Evolutionary conservation across 2,113 vertebrate species (phyloP).

Genomic region (Labeo rohita): DNA sequence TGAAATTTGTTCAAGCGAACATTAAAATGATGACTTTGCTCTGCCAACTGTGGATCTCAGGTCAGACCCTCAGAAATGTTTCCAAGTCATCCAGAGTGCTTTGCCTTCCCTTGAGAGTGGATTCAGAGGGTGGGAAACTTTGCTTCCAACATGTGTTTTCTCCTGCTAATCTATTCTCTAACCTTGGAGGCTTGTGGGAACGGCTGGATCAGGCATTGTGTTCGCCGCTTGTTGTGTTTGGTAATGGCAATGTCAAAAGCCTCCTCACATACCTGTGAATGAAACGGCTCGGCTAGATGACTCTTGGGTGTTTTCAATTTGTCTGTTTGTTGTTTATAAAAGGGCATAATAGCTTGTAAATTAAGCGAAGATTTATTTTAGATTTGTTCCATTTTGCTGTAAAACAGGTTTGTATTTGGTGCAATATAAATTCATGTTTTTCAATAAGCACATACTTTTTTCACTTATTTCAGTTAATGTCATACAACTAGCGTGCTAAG

Average conservation of each 20-base stretch:
- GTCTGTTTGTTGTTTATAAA: neutral
- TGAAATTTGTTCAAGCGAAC: neutral
- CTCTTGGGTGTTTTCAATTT: neutral
- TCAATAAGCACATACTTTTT: too few relatives aligned
- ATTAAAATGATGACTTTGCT: neutral
- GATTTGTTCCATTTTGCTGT: neutral
- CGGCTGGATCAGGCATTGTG: slow-evolving; percentile 37
- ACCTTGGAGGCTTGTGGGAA: slow-evolving; percentile 54
- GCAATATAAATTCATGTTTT: too few relatives aligned
- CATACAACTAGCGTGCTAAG: too few relatives aligned
- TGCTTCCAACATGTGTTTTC: slow-evolving; percentile 42
- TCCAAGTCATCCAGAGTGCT: slow-evolving; percentile 19
- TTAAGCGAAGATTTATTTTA: neutral
- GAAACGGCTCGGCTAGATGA: neutral
- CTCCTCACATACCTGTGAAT: slow-evolving; percentile 1
- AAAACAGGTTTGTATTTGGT: too few relatives aligned
- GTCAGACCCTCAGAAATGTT: neutral
- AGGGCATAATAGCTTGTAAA: neutral
- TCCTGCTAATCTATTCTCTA: slow-evolving; percentile 49
- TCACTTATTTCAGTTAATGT: too few relatives aligned
- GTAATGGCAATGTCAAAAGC: slow-evolving; percentile 24
- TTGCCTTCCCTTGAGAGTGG: slow-evolving; percentile 38
- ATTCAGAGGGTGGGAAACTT: slow-evolving; percentile 56
- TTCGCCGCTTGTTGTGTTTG: slow-evolving; percentile 24
- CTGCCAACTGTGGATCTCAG: neutral